Base-by-base conservation (phyloP, 2,113 vertebrate species). In the Ia io region DNA sequence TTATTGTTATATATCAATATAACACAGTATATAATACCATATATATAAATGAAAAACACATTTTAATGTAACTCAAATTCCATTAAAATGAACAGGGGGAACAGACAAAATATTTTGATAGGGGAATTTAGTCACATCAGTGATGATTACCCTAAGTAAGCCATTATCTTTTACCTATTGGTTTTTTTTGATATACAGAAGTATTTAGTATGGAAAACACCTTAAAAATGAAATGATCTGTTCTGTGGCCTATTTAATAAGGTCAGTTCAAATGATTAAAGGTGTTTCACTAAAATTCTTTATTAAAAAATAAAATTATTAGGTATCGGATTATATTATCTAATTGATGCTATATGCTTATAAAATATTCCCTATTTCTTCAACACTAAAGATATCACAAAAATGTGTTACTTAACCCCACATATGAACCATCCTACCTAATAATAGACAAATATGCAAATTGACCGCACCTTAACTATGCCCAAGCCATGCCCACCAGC, bases 271-370 rank as follows among this genome's bases (percentile, higher is more conserved):
- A 95, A 70, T 3, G 6, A 71, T 16, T 18, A 79, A 67, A 83
- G 28, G 17, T n/a, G 9, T 20, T 82, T 91, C 32, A 65, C 40
- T 40, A 56, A 35, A 94, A 79, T 23, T 42, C 23, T 85, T 93
- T 37, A 93, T 80, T 88, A 86, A 95, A 25, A 95, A 94, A 93
- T 25, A 3, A 90, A 23, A 23, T 82, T 95, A 61, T 67, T 83
- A 86, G 40, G 18, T 65, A 92, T 35, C 42, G 80, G 12, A 76
- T 85, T 69, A 71, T 47, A 84, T 90, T 71, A 77, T 78, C 65
- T 37, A 63, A 47, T 1, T 77, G n/a, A 93, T 53, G 20, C 37
- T 84, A 44, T 76, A 44, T 40, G 89, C 47, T 92, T 90, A 92
- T 49, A 94, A 86, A 97, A 79, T 20, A 1, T 86, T 59, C 44